Conservation (phyloP, 2,113 vertebrate species). For the Diadophis punctatus region DNA sequence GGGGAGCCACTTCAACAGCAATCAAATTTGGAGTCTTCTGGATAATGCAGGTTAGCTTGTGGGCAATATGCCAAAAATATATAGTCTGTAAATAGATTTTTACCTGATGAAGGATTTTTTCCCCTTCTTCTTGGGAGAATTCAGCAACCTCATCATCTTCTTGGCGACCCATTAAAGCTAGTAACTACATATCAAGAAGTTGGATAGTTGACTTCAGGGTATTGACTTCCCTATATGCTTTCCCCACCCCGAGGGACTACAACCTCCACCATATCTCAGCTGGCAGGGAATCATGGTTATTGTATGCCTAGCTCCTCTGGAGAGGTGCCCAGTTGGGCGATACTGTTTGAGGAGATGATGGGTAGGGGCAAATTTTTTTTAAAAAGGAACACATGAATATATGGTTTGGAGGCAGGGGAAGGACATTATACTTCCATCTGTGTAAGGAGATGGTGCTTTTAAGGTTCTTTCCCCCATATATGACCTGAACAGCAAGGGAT, state of each 20-base stretch:
- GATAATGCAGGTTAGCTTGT: not conserved
- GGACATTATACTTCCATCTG: not conserved
- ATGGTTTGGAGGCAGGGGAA: not conserved
- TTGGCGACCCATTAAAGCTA: not conserved
- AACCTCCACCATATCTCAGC: not conserved
- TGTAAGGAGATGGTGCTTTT: not conserved
- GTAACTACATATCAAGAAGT: not conserved
- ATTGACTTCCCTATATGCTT: not conserved
- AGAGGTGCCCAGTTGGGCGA: not conserved
- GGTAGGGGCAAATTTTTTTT: not conserved
- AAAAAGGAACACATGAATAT: not conserved
- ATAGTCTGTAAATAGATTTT: not conserved
- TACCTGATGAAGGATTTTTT: not conserved
- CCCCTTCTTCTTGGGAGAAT: not conserved
- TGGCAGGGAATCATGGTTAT: not conserved
- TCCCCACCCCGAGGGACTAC: not conserved
- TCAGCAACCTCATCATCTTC: not conserved
- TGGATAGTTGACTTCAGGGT: not conserved
- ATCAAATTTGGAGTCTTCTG: not conserved
- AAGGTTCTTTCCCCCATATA: not conserved
- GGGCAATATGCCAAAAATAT: not conserved
- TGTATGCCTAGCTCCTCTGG: not conserved
- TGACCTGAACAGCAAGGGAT: not conserved
- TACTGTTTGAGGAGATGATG: not conserved
- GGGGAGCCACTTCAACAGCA: not conserved